Conservation (phyloP, 2,797 vertebrate species). For the Martes flavigula region DNA sequence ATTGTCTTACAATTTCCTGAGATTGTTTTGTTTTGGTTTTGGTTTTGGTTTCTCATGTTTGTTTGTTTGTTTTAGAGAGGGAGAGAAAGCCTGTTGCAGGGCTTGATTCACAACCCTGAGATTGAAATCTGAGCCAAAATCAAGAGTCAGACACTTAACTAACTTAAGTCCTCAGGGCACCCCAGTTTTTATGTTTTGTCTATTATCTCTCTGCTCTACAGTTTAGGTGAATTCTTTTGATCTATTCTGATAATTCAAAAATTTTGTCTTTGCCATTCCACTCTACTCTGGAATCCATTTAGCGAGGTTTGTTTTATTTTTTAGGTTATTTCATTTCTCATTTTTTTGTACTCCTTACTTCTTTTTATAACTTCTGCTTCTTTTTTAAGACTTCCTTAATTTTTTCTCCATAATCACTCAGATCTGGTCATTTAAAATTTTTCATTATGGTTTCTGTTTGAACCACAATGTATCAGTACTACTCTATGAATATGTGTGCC, state of each 20-base stretch:
- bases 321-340: not conserved
- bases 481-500: not conserved
- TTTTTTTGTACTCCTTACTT: not conserved
- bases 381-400: not conserved
- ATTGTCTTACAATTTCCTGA: not conserved
- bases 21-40: not conserved
- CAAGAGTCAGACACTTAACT: too few species aligned
- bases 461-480: not conserved
- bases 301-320: not conserved
- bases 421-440: not conserved
- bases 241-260: not conserved
- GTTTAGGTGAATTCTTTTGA: not conserved
- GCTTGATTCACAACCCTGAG: not conserved
- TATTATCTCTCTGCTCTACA: too few species aligned
- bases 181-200: too few species aligned
- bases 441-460: not conserved
- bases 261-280: not conserved
- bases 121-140: not conserved
- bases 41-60: not conserved
- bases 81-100: not conserved
- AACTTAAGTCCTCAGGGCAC: too few species aligned
- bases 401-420: not conserved
- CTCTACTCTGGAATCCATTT: not conserved
- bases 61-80: not conserved
- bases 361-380: not conserved